Evolutionary conservation across 2,113 vertebrate species (phyloP).

Genomic region (Dasypus novemcinctus): DNA sequence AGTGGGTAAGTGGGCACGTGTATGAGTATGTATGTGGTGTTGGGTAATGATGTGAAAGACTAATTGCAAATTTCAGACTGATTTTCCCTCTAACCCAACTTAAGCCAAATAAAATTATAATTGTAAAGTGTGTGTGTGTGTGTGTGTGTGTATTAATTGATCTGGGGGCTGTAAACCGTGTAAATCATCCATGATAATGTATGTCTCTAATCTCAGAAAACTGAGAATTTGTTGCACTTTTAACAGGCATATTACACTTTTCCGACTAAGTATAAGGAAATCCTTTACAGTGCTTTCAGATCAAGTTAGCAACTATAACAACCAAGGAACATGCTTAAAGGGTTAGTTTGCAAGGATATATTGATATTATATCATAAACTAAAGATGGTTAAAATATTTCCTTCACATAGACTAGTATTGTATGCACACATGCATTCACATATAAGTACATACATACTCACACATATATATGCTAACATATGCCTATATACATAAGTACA

Average conservation of each 20-base stretch:
- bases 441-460: no score
- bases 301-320: constrained; percentile 27
- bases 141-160: background rate
- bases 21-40: background rate
- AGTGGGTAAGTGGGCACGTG: no score
- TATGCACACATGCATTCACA: background rate
- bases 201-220: background rate
- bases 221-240: background rate
- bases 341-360: background rate
- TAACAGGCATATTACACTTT: background rate
- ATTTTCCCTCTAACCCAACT: background rate
- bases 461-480: background rate
- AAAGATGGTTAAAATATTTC: background rate
- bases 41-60: background rate
- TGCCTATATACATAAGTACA: background rate
- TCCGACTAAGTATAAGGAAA: background rate
- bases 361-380: background rate
- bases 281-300: background rate
- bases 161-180: background rate
- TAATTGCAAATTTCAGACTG: background rate
- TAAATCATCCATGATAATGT: background rate
- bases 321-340: background rate
- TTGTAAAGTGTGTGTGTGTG: background rate
- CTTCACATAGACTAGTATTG: background rate
- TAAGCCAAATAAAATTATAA: background rate